phyloP scores from a whole-genome alignment of 2,113 vertebrate genomes.

The Sylvia atricapilla region DNA sequence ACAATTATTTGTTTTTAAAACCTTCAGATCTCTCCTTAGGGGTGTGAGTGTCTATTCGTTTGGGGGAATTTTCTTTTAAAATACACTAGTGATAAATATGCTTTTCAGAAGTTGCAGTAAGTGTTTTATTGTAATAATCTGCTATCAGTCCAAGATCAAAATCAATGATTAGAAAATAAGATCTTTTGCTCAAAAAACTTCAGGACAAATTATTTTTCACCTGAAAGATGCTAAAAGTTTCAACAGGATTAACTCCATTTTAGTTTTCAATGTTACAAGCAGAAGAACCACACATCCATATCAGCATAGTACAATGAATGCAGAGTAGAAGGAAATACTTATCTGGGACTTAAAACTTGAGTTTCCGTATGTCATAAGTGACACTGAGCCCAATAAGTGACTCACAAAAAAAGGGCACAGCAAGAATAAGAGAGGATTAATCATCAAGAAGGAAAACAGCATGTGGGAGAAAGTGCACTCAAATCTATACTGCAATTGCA shows the following conservation, averaged over 20 bases:
- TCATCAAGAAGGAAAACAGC: constrained; percentile 48
- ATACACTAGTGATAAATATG: not conserved
- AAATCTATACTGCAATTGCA: not conserved
- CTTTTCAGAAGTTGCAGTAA: not conserved
- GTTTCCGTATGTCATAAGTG: not conserved
- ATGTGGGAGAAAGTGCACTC: constrained; percentile 49
- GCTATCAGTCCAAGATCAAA: not conserved
- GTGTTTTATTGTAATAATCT: not conserved
- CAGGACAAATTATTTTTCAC: not conserved
- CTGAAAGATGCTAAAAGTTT: not conserved
- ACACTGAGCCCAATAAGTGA: constrained; percentile 34
- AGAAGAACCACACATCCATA: not conserved
- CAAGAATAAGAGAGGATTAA: constrained; percentile 54
- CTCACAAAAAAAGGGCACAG: constrained; percentile 4
- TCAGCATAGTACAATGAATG: not conserved
- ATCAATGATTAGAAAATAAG: not conserved
- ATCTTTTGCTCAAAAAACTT: not conserved
- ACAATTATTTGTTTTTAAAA: not conserved
- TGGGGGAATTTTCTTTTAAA: not conserved
- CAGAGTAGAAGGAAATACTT: not conserved
- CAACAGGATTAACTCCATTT: not conserved
- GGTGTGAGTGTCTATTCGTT: rapidly evolving
- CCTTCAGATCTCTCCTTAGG: not conserved
- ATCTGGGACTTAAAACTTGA: not conserved
- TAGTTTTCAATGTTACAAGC: not conserved